Evolutionary conservation across 2,113 vertebrate genomes (phyloP).

Genomic region (Stegostoma tigrinum): DNA sequence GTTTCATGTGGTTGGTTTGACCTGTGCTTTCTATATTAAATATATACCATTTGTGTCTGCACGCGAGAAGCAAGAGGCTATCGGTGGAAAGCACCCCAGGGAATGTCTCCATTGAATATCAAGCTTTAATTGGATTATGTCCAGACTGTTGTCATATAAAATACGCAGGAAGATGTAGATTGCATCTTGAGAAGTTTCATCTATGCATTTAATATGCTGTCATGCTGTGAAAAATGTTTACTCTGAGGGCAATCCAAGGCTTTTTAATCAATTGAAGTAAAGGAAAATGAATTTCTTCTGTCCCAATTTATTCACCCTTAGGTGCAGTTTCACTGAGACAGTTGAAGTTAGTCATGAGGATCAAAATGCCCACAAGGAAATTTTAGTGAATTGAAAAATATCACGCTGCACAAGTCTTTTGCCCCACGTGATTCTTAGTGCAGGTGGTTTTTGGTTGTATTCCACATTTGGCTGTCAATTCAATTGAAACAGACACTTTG

Average conservation of each 20-base stretch:
- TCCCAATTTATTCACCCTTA: slow-evolving; percentile 41
- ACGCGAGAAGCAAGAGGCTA: background rate
- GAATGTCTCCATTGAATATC: background rate
- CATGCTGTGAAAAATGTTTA: slow-evolving; percentile 43
- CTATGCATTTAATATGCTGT: slow-evolving; percentile 47
- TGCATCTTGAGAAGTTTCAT: slow-evolving; percentile 43
- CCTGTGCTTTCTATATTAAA: background rate
- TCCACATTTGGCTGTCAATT: background rate
- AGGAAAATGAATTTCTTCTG: slow-evolving; percentile 47
- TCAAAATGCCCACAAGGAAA: background rate
- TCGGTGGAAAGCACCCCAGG: background rate
- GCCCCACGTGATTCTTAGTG: background rate
- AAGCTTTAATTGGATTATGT: background rate
- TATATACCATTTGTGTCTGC: background rate
- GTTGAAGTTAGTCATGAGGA: slow-evolving; percentile 41
- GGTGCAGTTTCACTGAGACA: slow-evolving; percentile 42
- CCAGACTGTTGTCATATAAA: slow-evolving; percentile 35
- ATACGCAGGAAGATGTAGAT: slow-evolving; percentile 42
- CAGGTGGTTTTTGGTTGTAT: background rate
- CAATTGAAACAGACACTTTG: background rate
- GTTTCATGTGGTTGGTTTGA: background rate
- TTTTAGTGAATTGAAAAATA: background rate
- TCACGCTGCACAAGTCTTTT: background rate
- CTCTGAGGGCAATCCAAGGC: slow-evolving; percentile 51
- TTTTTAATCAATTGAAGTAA: slow-evolving; percentile 46